A percentile compares a stretch with the other conserved stretches of the same genome.
Conservation (phyloP, 2,888 invertebrate genomes). For the Catocala fraxini region DNA sequence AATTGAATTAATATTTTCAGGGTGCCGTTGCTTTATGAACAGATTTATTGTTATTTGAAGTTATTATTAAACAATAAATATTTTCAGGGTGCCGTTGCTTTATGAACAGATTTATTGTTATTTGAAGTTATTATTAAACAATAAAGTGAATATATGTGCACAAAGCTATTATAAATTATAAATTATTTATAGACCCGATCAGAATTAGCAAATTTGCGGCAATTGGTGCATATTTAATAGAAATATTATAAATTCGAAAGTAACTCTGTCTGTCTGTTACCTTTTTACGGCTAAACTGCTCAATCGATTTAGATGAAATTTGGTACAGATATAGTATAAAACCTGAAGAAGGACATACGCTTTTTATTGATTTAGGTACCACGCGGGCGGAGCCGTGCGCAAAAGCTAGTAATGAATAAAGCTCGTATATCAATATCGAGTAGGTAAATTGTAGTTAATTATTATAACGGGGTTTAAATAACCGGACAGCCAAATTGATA, state of each 20-base stretch:
- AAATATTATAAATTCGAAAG: too few relatives aligned
- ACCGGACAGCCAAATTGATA: not conserved
- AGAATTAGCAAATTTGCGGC: constrained; percentile 8
- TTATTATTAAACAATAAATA: constrained; percentile 60
- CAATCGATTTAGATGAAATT: too few relatives aligned
- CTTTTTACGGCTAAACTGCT: too few relatives aligned
- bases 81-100: constrained; percentile 57
- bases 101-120: constrained; percentile 21
- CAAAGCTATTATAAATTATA: constrained; percentile 9
- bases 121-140: constrained; percentile 15
- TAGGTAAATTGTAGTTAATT: not conserved
- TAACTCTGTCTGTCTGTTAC: too few relatives aligned
- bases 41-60: constrained; percentile 18
- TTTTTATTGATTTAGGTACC: too few relatives aligned
- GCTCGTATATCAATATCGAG: not conserved
- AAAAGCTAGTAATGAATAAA: not conserved
- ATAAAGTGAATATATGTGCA: constrained; percentile 5
- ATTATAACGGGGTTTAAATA: not conserved
- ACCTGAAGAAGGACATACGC: too few relatives aligned
- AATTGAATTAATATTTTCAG: constrained; percentile 69
- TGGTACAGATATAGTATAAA: too few relatives aligned
- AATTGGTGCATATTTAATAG: not conserved
- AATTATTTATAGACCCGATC: constrained; percentile 12
- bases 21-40: constrained; percentile 47
- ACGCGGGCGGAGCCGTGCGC: too few relatives aligned